These are phyloP conservation scores for Plagodis dolabraria DNA, from an alignment of 2,888 invertebrate species.

Conservation along the genomic window DNA sequence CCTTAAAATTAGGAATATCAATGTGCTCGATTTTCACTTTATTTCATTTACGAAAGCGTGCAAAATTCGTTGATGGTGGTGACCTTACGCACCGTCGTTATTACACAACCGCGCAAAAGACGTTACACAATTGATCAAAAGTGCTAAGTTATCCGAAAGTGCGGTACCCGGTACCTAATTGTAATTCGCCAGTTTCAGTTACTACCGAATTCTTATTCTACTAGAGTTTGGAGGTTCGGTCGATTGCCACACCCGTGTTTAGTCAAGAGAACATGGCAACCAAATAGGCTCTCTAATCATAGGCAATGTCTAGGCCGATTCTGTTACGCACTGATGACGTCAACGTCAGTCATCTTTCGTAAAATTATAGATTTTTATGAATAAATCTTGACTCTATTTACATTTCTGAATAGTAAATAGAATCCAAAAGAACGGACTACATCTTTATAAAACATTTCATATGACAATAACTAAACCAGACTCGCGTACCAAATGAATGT, in stretches of 20 bases:
- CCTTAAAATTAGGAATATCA: conserved; percentile 48
- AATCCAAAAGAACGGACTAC: too few species aligned
- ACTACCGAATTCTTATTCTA: conserved; percentile 25
- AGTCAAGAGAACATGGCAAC: conserved; percentile 21
- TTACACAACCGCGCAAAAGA: conserved; percentile 56
- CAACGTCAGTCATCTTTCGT: neutral
- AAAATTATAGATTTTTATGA: neutral
- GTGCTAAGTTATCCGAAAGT: conserved; percentile 26
- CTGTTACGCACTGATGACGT: conserved; percentile 17
- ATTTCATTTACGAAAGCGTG: conserved; percentile 73
- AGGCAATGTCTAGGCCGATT: conserved; percentile 20
- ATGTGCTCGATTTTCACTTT: conserved; percentile 54
- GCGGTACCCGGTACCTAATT: conserved; percentile 14
- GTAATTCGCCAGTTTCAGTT: conserved; percentile 26
- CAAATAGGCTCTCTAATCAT: conserved; percentile 34
- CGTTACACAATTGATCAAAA: conserved; percentile 53
- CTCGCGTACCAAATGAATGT: neutral
- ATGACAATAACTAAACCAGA: neutral
- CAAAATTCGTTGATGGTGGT: conserved; percentile 75
- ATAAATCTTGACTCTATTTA: neutral
- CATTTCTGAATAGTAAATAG: too few species aligned
- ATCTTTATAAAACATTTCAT: too few species aligned
- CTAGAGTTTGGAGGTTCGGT: conserved; percentile 27
- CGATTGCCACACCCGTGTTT: conserved; percentile 16
- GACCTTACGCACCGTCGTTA: conserved; percentile 73